These are phyloP conservation scores for Falco peregrinus DNA, from an alignment of 2,797 vertebrate genomes.

Conservation along the genomic window DNA sequence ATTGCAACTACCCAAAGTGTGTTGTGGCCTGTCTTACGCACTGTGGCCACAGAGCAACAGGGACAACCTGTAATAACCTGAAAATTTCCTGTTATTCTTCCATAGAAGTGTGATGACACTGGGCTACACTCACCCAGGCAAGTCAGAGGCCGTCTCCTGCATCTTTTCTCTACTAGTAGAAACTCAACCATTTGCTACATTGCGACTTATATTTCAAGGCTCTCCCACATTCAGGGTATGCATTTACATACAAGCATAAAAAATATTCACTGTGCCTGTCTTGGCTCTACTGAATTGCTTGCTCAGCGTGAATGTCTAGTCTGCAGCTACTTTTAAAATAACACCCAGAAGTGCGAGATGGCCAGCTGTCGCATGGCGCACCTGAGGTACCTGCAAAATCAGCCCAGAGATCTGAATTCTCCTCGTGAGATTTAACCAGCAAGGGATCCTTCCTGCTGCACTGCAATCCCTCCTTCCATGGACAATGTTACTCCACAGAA, in stretches of 20 bases:
- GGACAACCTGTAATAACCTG: not conserved
- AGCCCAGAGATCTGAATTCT: not conserved
- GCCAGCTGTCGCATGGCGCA: not conserved
- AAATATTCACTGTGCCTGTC: not conserved
- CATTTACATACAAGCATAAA: not conserved
- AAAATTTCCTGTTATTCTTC: not conserved
- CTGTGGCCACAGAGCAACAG: not conserved
- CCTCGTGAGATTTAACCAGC: not conserved
- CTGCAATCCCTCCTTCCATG: not conserved
- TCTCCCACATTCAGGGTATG: not conserved
- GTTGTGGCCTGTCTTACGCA: fast-evolving
- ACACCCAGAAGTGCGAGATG: not conserved
- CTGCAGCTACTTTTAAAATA: not conserved
- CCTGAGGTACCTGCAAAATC: not conserved
- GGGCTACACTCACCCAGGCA: not conserved
- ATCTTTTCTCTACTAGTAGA: not conserved
- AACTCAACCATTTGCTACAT: not conserved
- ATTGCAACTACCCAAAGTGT: not conserved
- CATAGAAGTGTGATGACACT: not conserved
- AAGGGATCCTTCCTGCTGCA: not conserved
- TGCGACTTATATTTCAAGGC: not conserved
- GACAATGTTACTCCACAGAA: not conserved
- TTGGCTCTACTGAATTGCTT: not conserved
- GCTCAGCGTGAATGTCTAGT: not conserved
- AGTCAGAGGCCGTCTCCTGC: not conserved